phyloP scores from a whole-genome alignment of 92 coral and sea anemone genomes.

The Siderastrea siderea region DNA sequence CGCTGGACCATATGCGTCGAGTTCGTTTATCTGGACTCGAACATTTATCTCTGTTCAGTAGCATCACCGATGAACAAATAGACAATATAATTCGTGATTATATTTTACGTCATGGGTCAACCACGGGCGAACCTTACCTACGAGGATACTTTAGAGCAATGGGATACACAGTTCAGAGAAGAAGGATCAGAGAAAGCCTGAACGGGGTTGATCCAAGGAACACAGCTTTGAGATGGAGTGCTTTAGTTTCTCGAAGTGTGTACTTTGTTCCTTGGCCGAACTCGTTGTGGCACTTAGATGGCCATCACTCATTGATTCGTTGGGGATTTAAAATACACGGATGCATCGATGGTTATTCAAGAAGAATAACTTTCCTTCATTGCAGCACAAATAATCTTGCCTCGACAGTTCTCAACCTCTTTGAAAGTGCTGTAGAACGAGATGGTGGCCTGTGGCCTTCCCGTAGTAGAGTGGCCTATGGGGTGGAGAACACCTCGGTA shows the following conservation, averaged over 20 bases:
- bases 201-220: slow-evolving; percentile 84
- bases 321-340: slow-evolving; percentile 87
- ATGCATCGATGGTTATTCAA: slow-evolving; percentile 68
- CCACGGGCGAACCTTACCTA: slow-evolving; percentile 69
- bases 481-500: slow-evolving; percentile 82
- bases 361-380: slow-evolving; percentile 70
- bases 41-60: slow-evolving; percentile 36
- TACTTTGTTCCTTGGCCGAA: slow-evolving; percentile 65
- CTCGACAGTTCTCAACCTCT: slow-evolving; percentile 67
- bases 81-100: slow-evolving; percentile 56
- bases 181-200: slow-evolving; percentile 70
- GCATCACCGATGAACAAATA: slow-evolving; percentile 44
- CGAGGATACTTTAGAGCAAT: slow-evolving; percentile 63
- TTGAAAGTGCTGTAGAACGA: slow-evolving; percentile 62
- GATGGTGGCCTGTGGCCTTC: slow-evolving; percentile 87
- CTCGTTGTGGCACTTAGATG: slow-evolving; percentile 54
- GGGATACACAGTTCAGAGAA: slow-evolving; percentile 63
- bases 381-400: slow-evolving; percentile 86
- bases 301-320: slow-evolving; percentile 82
- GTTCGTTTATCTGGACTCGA: slow-evolving; percentile 49
- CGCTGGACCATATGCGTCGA: slow-evolving; percentile 75
- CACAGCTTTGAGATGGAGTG: slow-evolving; percentile 39
- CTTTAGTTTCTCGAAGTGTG: too few relatives aligned
- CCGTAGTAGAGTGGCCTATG: slow-evolving; percentile 74
- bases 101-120: slow-evolving; percentile 62